Evolutionary conservation across 2,888 invertebrate genomes (phyloP).

Genomic region (Calephelis perditalis): DNA sequence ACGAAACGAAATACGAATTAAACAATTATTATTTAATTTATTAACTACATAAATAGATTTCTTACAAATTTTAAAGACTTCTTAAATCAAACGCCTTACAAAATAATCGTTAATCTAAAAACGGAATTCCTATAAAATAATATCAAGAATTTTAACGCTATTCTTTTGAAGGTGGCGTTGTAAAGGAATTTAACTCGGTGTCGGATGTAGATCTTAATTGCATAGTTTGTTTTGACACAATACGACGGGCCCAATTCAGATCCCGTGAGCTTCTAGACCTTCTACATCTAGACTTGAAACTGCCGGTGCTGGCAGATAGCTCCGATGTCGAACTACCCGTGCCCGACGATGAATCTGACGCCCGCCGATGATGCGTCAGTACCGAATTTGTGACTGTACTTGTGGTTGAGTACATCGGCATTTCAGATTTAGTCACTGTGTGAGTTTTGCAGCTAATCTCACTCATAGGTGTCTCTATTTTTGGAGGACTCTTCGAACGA

Average conservation of each 20-base stretch:
- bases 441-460: constrained; percentile 46
- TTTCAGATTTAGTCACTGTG: constrained; percentile 23
- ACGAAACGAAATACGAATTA: too few species aligned
- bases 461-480: constrained; percentile 53
- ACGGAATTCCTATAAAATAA: constrained; percentile 39
- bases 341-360: constrained; percentile 46
- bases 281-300: constrained; percentile 43
- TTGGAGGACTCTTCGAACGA: constrained; percentile 49
- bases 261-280: constrained; percentile 44
- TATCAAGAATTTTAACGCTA: constrained; percentile 7
- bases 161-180: constrained; percentile 34
- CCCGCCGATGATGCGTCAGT: constrained; percentile 36
- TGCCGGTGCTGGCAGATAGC: constrained; percentile 41
- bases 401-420: constrained; percentile 40
- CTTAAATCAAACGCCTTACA: constrained; percentile 55
- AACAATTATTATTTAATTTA: too few species aligned
- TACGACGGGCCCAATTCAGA: constrained; percentile 54
- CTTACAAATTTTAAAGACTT: constrained; percentile 49
- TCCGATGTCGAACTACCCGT: constrained; percentile 41
- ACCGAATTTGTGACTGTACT: constrained; percentile 47
- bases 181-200: constrained; percentile 48
- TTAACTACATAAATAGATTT: constrained; percentile 15
- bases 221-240: constrained; percentile 41
- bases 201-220: constrained; percentile 37
- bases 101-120: constrained; percentile 34